Percentiles rank a stretch among this genome's conserved stretches.
These are phyloP conservation scores for Tauraco hartlaubi DNA, from an alignment of 2,797 vertebrate genomes.

Conservation along the genomic window DNA sequence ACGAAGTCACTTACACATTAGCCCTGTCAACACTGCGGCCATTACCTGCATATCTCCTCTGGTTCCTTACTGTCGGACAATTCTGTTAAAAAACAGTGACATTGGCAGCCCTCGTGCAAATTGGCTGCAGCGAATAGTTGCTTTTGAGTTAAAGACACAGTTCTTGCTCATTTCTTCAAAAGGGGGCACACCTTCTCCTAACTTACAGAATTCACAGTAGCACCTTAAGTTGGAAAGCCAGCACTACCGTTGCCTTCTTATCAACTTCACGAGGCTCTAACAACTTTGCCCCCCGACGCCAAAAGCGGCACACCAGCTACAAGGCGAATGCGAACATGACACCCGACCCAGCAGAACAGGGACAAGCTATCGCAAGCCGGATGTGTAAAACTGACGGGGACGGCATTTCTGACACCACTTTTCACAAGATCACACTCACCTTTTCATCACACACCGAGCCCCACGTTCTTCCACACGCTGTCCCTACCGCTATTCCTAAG, in stretches of 20 bases:
- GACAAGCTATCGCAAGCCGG: background rate
- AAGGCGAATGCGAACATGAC: rapidly evolving
- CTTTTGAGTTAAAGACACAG: background rate
- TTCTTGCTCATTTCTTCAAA: background rate
- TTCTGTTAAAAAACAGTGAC: background rate
- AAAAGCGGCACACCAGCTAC: background rate
- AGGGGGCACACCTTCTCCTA: background rate
- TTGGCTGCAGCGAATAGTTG: background rate
- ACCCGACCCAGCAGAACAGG: rapidly evolving
- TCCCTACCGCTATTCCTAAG: background rate
- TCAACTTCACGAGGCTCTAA: background rate
- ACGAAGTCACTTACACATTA: background rate
- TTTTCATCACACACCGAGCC: background rate
- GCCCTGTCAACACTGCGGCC: background rate
- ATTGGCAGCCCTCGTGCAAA: background rate
- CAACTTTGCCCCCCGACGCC: background rate
- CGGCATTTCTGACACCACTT: rapidly evolving
- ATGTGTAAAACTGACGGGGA: rapidly evolving
- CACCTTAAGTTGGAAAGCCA: too few species aligned
- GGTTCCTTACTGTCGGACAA: background rate
- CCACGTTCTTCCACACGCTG: rapidly evolving
- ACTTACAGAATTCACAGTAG: background rate
- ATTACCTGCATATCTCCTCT: background rate
- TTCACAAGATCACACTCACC: background rate
- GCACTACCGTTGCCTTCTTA: too few species aligned